Evolutionary conservation across 2,113 vertebrate genomes (phyloP), one percentile per base, ranked within the genome.

Genomic region (Scomber scombrus): DNA sequence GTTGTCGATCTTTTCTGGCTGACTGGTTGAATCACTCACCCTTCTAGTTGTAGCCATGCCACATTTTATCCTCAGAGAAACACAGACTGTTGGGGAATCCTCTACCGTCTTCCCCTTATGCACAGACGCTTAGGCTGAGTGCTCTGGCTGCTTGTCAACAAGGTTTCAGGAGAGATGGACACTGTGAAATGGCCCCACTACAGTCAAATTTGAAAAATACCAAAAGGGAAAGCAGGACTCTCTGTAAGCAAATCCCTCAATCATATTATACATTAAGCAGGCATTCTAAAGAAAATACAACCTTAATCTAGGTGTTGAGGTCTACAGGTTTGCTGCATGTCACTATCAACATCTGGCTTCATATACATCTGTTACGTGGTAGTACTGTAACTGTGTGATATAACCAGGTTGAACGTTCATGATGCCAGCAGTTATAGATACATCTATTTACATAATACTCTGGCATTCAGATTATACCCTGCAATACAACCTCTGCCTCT

Each of bases 1-100:
- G 76, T 76, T 3, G 31, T 47, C 75, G 57, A 71, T 88, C 63
- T 61, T 84, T 55, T 74, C 84, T 89, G 87, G 80, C 85, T 72
- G 80, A 74, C 65, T 80, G 75, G 73, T 69, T 62, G 52, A 79
- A 75, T 88, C 76, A 71, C 64, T 80, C 65, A 71, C 62, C 57
- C 69, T 64, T 82, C 67, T 78, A 84, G 73, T 77, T 90, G 89
- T 34, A 83, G 70, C 75, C 72, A 34, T 50, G 69, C 70, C 84
- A 85, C 75, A 43, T 71, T 64, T 64, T 52, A 68, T 87, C 85
- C 74, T 71, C 81, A 55, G 67, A 73, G 72, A 63, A 66, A 78
- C 55, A 29, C 70, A 54, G 70, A 47, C 84, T 86, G 71, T 65
- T 49, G 71, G 89, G 85, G 85, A 86, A 81, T 88, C 82, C 85